Evolutionary conservation across 1,140 invertebrate genomes (phyloP).

Genomic region (Mactra quadrangularis): DNA sequence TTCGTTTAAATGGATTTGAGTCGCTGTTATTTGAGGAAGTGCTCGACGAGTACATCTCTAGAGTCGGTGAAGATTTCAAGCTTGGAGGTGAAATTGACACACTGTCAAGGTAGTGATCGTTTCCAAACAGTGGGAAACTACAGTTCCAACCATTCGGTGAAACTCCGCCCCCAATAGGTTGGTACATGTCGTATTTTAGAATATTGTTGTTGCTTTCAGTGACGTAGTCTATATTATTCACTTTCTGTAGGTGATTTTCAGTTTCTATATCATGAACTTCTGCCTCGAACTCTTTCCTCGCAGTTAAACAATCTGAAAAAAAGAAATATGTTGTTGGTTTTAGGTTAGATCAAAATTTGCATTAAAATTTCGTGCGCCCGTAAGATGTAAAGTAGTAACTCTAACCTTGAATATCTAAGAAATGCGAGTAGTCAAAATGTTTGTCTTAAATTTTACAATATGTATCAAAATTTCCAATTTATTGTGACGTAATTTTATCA

Average conservation of each 20-base stretch:
- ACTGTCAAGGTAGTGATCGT: neutral
- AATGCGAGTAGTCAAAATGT: no score
- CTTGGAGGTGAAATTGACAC: neutral
- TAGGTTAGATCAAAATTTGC: neutral
- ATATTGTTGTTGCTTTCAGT: conserved; percentile 21
- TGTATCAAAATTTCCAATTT: no score
- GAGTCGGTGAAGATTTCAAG: neutral
- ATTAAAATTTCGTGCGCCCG: neutral
- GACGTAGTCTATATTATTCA: neutral
- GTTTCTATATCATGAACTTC: no score
- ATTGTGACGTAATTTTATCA: no score
- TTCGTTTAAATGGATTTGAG: neutral
- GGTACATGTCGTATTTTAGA: conserved; percentile 1
- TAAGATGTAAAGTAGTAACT: no score
- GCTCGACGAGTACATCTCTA: neutral
- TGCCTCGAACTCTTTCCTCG: no score
- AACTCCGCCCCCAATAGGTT: neutral
- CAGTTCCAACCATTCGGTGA: neutral
- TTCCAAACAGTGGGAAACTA: neutral
- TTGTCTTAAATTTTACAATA: no score
- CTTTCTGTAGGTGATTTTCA: neutral
- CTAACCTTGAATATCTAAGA: neutral
- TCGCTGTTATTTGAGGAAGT: neutral
- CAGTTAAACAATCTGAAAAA: neutral
- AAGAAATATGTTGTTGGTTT: neutral